Base-by-base conservation (phyloP, 2,113 vertebrate species). In the Meriones unguiculatus region DNA sequence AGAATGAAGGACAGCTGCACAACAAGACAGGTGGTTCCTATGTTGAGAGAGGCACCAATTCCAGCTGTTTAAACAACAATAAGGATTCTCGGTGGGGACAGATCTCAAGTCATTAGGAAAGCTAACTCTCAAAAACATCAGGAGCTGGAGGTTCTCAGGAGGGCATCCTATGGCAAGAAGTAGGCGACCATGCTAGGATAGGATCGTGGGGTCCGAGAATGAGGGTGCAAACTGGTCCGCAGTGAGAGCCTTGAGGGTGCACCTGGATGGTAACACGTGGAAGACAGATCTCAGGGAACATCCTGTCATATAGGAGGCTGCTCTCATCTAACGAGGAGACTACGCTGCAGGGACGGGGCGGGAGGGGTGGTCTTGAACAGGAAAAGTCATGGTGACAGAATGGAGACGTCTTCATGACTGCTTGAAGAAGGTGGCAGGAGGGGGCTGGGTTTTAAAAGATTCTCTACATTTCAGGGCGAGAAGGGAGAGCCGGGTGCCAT, bases 401-500 rank as follows among this genome's bases (percentile, higher is more conserved):
- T 30, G 15, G 2, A 32, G 30, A 50, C 32, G 1, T 11, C 65
- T n/a, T 4, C 24, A 41, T 4, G 81, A 78, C 15, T 22, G 38
- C 84, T 72, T 72, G 50, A 82, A 54, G n/a, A 72, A 22, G 52
- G 52, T 24, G 8, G 15, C 7, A 10, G 75, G 64, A 69, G 41
- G 69, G 90, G 38, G 22, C 38, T 50, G 1, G 0, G 59, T 50
- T 72, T 91, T 82, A 0, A 54, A 93, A 92, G 12, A 38, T 91
- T 98, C 86, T 94, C 76, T 95, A 89, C 59, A 94, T 98, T 98
- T 13, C 96, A 99, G 99, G 99, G 99, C 35, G 99, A 99, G 98
- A 99, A 99, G 96, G 99, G 99, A 22, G 99, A 99, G 90, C 98
- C 99, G 0, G 99, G 99, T 8, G 62, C 97, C 46, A 41, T 98